Base-by-base conservation (phyloP, 2,113 vertebrate genomes). In the Odobenus rosmarus region DNA sequence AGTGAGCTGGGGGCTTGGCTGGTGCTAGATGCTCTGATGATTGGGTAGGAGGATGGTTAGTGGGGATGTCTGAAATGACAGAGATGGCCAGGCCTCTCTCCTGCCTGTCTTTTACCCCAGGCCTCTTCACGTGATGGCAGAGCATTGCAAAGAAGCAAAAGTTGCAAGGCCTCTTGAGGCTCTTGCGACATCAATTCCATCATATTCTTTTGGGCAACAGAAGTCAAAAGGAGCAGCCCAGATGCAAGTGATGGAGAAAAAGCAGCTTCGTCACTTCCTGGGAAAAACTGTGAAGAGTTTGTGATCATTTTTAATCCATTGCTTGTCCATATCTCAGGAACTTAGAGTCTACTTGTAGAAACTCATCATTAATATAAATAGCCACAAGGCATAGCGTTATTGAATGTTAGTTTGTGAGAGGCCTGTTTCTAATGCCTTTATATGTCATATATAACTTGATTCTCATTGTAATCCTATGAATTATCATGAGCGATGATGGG, bases 391-490 rank as follows among this genome's bases (percentile, higher is more conserved):
- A 89, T 64, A 83, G 7, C 53, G 90, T 49, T 96, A 55, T 24
- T 67, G 67, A 97, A 62, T 90, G 39, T 36, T 90, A 74, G 14
- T 39, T 31, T 42, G 74, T 62, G 33, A 1, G 49, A 91, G 61
- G 61, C 49, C 39, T 88, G 16, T 71, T 92, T 80, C 23, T 92
- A 87, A 72, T 74, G 21, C 10, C 7, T 86, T 72, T 79, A 51
- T 23, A 51, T n/a, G 15, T 72, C 80, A 76, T 14, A 85, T 59
- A 76, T 93, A 76, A 57, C 53, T 67, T 67, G 42, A 86, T 53
- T 84, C 39, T 90, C 42, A 88, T 46, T 93, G 19, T 80, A 93
- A 88, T 90, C 16, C n/a, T 82, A 46, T 91, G 39, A 84, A 39
- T 95, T 91, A 79, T 69, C 15, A 42, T 69, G 11, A 85, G 4